phyloP scores from a whole-genome alignment of 2,888 invertebrate species.

The Amphipoea lucens region DNA sequence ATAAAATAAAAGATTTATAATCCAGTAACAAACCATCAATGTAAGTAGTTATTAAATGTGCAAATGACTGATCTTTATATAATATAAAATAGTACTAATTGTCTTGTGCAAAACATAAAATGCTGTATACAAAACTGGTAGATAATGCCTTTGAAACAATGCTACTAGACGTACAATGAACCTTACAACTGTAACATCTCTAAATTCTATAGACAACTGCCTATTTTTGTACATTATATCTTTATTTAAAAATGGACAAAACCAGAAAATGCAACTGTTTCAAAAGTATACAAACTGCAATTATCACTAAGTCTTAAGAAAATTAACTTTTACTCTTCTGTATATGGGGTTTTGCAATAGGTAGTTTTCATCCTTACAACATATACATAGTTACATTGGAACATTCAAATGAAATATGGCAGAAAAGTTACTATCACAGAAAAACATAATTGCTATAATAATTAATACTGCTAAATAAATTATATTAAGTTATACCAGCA shows the following conservation, averaged over 20 bases:
- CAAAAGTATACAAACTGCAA: conserved; percentile 29
- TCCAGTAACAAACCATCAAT: conserved; percentile 40
- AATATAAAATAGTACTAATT: conserved; percentile 14
- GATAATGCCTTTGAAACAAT: conserved; percentile 31
- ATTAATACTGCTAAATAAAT: conserved; percentile 74
- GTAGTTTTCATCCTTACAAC: conserved; percentile 43
- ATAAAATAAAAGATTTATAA: conserved; percentile 45
- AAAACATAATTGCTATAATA: conserved; percentile 63
- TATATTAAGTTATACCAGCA: conserved; percentile 65
- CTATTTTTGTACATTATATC: conserved; percentile 59
- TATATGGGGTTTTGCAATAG: conserved; percentile 48
- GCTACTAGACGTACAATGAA: conserved; percentile 27
- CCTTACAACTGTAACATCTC: conserved; percentile 35
- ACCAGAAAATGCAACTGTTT: conserved; percentile 16
- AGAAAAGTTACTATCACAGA: conserved; percentile 81
- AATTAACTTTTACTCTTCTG: conserved; percentile 12
- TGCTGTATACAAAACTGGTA: conserved; percentile 9
- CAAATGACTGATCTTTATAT: conserved; percentile 13
- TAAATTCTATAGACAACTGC: conserved; percentile 52
- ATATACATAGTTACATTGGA: conserved; percentile 38
- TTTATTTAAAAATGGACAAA: conserved; percentile 41
- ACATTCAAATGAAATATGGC: conserved; percentile 70
- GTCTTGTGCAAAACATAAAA: conserved; percentile 45
- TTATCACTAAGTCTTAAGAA: conserved; percentile 33
- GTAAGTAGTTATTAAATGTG: conserved; percentile 33